These are phyloP conservation scores for Sula dactylatra DNA, from an alignment of 2,113 vertebrate species.

Conservation along the genomic window DNA sequence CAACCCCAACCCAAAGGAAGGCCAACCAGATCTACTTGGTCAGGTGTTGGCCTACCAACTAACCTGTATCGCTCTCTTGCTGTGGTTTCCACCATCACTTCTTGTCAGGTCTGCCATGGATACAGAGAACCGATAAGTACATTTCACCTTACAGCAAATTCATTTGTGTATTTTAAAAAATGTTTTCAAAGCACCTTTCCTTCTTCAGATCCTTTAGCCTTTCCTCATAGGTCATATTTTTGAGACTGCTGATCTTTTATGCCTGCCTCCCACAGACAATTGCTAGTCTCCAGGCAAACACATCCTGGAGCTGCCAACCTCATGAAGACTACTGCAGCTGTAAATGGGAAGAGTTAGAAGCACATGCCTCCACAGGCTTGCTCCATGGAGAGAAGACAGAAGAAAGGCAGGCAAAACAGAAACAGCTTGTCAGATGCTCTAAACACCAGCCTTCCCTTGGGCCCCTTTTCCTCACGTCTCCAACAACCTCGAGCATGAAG, in stretches of 20 bases:
- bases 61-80: not conserved
- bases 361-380: not conserved
- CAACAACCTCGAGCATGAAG: not conserved
- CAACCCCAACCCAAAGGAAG: not conserved
- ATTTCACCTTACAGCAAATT: not conserved
- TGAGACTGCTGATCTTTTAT: not conserved
- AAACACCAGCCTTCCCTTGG: not conserved
- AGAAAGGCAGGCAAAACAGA: not conserved
- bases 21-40: not conserved
- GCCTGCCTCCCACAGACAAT: not conserved
- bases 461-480: not conserved
- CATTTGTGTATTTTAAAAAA: not conserved
- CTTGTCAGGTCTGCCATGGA: not conserved
- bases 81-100: not conserved
- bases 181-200: not conserved
- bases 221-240: not conserved
- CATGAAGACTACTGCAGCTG: not conserved
- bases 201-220: not conserved
- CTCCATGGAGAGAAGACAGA: not conserved
- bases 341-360: not conserved
- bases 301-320: not conserved
- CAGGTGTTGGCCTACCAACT: not conserved
- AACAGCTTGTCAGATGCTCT: not conserved
- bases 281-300: not conserved
- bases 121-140: not conserved